Evolutionary conservation across 2,888 invertebrate species (phyloP), one percentile per base, ranked within the genome.

Genomic region (Cheilosia variabilis): DNA sequence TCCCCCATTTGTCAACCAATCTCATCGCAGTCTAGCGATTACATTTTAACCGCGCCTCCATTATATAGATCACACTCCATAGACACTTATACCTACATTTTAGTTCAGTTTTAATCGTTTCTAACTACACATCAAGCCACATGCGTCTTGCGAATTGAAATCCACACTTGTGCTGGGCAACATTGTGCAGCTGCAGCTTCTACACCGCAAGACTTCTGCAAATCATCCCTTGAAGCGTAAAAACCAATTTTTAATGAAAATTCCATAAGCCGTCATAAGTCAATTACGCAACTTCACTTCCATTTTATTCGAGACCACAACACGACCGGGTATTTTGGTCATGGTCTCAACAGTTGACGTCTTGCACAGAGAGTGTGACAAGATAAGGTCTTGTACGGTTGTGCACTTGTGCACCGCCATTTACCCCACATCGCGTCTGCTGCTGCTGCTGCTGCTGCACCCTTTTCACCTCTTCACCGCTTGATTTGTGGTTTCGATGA

Each of bases 401-500:
- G 27, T 80, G 80, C 84, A 84, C 84, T 84, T 80, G 83, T 75
- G 34, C 22, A 75, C 19, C 41, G 13, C 31, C 37, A 65, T 62
- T 45, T 17, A 34, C 58, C 22, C 62, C 17, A 63, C 63, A 50
- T 65, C 62, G 57, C 15, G 57, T 72, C 41, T 57, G 58, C 34
- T 17, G 41, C 6, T 19, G 19, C 19, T 19, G 19, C 19, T 19
- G 19, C 4, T 47, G 58, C 72, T 65, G 82, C 72, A 60, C 77
- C 78, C 72, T 77, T 58, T 66, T 60, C 45, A 37, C 27, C 52
- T 66, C 76, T 62, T 47, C 57, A 27, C 72, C 66, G 62, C 50
- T 65, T 69, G 81, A 81, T 86, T 80, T 86, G 86, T 86, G 86
- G 81, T 66, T 68, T 86, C 31, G 71, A 57, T 81, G 81, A 86